Base-by-base conservation (phyloP, 2,797 vertebrate genomes). In the Pogoniulus pusillus region DNA sequence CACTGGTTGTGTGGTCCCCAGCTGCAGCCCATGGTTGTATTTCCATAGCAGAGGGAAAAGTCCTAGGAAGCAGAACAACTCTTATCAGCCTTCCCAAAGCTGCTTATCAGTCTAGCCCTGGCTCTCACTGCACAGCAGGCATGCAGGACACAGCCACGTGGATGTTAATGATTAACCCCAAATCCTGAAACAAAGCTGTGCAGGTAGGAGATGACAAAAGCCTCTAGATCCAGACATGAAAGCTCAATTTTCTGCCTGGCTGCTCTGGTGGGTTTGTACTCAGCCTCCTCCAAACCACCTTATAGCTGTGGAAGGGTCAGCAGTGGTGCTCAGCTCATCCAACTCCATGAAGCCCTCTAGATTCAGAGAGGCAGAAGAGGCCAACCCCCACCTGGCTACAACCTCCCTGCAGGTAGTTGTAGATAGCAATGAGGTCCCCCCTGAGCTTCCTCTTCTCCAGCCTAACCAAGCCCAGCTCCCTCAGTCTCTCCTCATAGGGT, bases 101-200 rank as follows among this genome's bases (percentile, higher is more conserved):
- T 7, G 30, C 7, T 68, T 17, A 7, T 35, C 47, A 3, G 34
- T 1, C 26, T 29, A 27, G 60, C 43, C 43, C 57, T 6, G 24
- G 3, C 59, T 19, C 55, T 27, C 60, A 1, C 69, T 12, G 27
- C 70, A 3, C 75, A 49, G 80, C 63, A n/a, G 91, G 72, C 82
- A 59, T 2, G 55, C 32, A 5, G 43, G 69, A 51, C 24, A 3
- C 58, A 8, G 58, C 12, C 53, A 12, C 8, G 0, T 4, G 47
- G 58, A 15, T 74, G 66, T 70, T 27, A 82, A 82, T 54, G 41
- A 66, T 93, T 93, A 78, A 74, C 10, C 77, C 73, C 49, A 27
- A 68, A 43, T 54, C 41, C 30, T 49, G 63, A 27, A 66, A 23
- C 24, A 15, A 78, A 57, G 63, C 54, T 13, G 12, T 27, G 47